Evolutionary conservation across 2,113 vertebrate species (phyloP).

Genomic region (Megaceryle torquata): DNA sequence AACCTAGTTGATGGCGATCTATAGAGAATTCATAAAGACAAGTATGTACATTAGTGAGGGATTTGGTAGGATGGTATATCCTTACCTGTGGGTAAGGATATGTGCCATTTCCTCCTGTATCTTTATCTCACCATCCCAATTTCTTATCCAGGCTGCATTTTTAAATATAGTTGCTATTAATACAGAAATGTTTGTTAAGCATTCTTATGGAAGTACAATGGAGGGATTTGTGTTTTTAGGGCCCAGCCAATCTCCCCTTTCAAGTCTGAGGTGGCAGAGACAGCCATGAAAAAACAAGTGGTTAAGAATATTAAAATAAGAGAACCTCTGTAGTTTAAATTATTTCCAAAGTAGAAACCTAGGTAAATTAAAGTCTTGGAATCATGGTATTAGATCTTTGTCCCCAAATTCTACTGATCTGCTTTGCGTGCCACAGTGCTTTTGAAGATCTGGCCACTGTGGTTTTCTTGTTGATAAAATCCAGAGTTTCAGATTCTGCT

Average conservation of each 20-base stretch:
- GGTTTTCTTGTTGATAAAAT: too few relatives aligned
- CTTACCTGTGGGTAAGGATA: not conserved
- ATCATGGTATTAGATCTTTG: too few relatives aligned
- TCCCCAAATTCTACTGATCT: too few relatives aligned
- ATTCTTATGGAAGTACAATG: not conserved
- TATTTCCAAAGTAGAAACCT: too few relatives aligned
- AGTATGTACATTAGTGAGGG: not conserved
- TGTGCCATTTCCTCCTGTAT: accelerated
- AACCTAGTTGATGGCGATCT: not conserved
- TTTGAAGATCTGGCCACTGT: too few relatives aligned
- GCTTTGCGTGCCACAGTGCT: too few relatives aligned
- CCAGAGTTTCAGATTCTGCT: too few relatives aligned
- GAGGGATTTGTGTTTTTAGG: not conserved
- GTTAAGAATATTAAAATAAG: too few relatives aligned
- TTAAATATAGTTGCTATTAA: not conserved
- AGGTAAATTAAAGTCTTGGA: too few relatives aligned
- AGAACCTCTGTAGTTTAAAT: too few relatives aligned
- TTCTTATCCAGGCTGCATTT: not conserved
- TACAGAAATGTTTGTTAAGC: not conserved
- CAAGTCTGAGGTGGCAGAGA: too few relatives aligned
- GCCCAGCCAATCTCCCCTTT: not conserved
- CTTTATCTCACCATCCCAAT: not conserved
- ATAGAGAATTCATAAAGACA: not conserved
- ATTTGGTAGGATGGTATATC: not conserved
- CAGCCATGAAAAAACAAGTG: too few relatives aligned